Conservation (phyloP, 2,113 vertebrate genomes). For the Marcusenius ussheri region DNA sequence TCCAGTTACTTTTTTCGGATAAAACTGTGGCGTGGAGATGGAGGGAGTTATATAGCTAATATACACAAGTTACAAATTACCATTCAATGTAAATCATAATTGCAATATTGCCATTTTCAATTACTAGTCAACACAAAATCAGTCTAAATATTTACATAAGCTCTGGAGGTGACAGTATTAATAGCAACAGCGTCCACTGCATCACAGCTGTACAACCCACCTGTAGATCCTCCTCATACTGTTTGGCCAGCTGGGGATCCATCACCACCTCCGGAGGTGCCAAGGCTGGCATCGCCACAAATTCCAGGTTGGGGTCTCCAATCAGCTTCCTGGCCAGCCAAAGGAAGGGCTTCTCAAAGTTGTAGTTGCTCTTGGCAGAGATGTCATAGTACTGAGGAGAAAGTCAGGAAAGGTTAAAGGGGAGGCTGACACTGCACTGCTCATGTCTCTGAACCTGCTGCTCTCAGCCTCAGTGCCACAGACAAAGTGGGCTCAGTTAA, state of each 20-base stretch:
- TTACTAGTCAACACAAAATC: neutral
- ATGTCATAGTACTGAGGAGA: conserved; percentile 87
- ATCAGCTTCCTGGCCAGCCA: conserved; percentile 96
- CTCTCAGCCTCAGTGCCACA: neutral
- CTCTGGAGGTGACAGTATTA: neutral
- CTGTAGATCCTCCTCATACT: conserved; percentile 90
- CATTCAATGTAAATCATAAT: neutral
- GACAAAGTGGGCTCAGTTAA: neutral
- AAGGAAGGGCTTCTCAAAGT: conserved; percentile 98
- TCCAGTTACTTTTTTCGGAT: too few relatives aligned
- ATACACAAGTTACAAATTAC: neutral
- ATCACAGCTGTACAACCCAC: conserved; percentile 51
- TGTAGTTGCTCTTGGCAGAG: conserved; percentile 99
- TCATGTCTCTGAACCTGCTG: neutral
- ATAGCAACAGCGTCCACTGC: neutral
- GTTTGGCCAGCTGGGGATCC: conserved; percentile 87
- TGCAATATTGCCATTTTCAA: neutral
- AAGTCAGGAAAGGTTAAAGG: neutral
- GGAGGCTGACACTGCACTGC: neutral
- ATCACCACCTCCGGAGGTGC: conserved; percentile 94
- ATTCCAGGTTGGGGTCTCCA: conserved; percentile 97
- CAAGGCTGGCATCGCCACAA: conserved; percentile 95
- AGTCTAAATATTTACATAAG: neutral
- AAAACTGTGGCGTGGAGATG: neutral
- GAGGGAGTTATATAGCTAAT: neutral